These are phyloP conservation scores for Typhlichthys subterraneus DNA, from an alignment of 2,797 vertebrate species.

Conservation along the genomic window DNA sequence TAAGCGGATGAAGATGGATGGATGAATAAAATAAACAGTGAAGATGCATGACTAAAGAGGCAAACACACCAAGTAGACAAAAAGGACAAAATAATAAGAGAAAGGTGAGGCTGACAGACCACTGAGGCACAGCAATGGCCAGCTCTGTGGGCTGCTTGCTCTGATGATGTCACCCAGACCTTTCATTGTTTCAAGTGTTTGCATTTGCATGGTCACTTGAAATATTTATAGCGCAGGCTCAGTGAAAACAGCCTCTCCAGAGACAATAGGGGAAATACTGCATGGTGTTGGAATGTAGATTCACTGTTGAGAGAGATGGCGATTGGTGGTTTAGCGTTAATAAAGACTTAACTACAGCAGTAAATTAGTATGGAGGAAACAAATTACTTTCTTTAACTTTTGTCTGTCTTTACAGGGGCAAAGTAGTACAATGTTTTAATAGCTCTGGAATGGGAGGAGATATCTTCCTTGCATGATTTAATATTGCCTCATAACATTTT, in stretches of 20 bases:
- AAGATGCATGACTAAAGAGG: too few relatives aligned
- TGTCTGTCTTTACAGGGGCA: constrained; percentile 4
- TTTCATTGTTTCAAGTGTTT: constrained; percentile 57
- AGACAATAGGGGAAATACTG: neutral
- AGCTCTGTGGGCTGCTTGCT: constrained; percentile 48
- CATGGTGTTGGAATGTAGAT: constrained; percentile 13
- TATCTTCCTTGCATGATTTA: constrained; percentile 41
- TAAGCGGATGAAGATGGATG: too few relatives aligned
- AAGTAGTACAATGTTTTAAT: constrained; percentile 32
- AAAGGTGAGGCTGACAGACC: constrained; percentile 40
- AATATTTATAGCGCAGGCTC: constrained; percentile 52
- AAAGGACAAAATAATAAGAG: neutral
- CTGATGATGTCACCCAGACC: constrained; percentile 50
- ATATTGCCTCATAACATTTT: constrained; percentile 36
- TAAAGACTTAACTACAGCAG: neutral
- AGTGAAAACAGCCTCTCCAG: constrained; percentile 26
- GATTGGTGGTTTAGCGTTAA: neutral
- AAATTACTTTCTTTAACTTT: neutral
- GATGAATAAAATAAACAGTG: too few relatives aligned
- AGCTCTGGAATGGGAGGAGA: constrained; percentile 26
- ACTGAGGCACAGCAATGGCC: constrained; percentile 63
- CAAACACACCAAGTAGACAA: too few relatives aligned
- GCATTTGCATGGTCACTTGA: constrained; percentile 35
- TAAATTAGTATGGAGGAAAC: neutral
- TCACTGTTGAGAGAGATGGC: neutral